phyloP scores from a whole-genome alignment of 2,113 vertebrate species.

The Dicerorhinus sumatrensis region DNA sequence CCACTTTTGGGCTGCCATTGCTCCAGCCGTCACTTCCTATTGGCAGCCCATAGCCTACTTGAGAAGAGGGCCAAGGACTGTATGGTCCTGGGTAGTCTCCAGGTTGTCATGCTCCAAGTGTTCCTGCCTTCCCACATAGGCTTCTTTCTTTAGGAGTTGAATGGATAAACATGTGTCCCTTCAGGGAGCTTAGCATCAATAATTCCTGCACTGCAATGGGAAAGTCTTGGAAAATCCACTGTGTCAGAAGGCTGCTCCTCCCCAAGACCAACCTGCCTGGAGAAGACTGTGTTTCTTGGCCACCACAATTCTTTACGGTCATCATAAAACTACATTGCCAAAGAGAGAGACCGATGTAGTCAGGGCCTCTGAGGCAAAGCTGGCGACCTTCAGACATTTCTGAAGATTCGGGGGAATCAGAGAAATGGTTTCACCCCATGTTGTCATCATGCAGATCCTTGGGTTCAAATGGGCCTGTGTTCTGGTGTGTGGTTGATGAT shows the following conservation, averaged over 20 bases:
- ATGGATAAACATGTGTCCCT: not conserved
- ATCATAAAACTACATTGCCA: not conserved
- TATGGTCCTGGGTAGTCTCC: not conserved
- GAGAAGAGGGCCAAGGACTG: not conserved
- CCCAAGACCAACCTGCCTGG: not conserved
- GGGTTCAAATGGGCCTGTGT: not conserved
- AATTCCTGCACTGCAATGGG: not conserved
- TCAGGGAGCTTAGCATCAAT: not conserved
- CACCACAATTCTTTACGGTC: not conserved
- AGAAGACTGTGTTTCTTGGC: not conserved
- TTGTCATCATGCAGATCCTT: not conserved
- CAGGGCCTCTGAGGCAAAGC: not conserved
- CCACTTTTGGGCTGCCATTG: not conserved
- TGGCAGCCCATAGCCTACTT: not conserved
- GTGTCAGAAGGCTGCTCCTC: not conserved
- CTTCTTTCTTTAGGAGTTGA: not conserved
- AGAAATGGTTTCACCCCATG: not conserved
- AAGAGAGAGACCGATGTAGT: not conserved
- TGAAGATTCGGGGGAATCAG: not conserved
- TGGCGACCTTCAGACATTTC: not conserved
- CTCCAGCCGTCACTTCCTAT: not conserved
- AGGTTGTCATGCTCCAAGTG: not conserved
- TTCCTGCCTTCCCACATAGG: not conserved
- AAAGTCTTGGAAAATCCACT: not conserved
- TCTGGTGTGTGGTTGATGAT: not conserved